A percentile compares a stretch with the other conserved stretches of the same genome.
Conservation (phyloP, 1,140 invertebrate genomes). For the Papilio machaon region DNA sequence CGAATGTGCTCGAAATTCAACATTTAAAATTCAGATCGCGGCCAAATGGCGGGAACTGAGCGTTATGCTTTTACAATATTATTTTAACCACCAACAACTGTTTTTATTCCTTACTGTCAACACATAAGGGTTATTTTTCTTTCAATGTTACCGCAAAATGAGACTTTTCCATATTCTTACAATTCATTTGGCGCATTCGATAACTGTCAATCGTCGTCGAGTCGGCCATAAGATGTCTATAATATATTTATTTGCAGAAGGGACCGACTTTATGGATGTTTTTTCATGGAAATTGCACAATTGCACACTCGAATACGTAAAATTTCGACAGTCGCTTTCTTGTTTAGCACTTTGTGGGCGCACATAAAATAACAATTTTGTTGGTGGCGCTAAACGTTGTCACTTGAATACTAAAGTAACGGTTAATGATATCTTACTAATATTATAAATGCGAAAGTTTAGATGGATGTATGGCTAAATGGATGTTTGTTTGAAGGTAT, state of each 20-base stretch:
- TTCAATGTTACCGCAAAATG: slow-evolving; percentile 16
- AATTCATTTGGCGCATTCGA: slow-evolving; percentile 74
- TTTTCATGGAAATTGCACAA: slow-evolving; percentile 72
- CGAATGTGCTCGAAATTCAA: slow-evolving; percentile 60
- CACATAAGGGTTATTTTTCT: slow-evolving; percentile 43
- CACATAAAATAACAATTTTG: slow-evolving; percentile 28
- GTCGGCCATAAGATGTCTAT: slow-evolving; percentile 64
- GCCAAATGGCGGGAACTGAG: slow-evolving; percentile 64
- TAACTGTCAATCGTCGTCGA: slow-evolving; percentile 74
- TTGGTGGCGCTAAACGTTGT: slow-evolving; percentile 22
- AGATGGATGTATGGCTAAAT: no score
- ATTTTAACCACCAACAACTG: slow-evolving; percentile 29
- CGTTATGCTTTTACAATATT: slow-evolving; percentile 66
- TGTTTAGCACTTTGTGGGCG: slow-evolving; percentile 43
- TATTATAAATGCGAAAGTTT: no score
- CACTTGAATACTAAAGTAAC: slow-evolving; percentile 23
- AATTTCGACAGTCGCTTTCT: slow-evolving; percentile 40
- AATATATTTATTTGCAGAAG: slow-evolving; percentile 74
- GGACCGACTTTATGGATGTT: slow-evolving; percentile 63
- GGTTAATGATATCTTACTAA: not conserved
- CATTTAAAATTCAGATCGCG: slow-evolving; percentile 74
- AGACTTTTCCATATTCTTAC: slow-evolving; percentile 55
- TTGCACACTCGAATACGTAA: slow-evolving; percentile 55
- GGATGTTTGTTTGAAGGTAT: no score
- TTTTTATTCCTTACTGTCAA: slow-evolving; percentile 27